phyloP scores from a whole-genome alignment of 2,888 invertebrate species.

The Tupiocoris notatus region DNA sequence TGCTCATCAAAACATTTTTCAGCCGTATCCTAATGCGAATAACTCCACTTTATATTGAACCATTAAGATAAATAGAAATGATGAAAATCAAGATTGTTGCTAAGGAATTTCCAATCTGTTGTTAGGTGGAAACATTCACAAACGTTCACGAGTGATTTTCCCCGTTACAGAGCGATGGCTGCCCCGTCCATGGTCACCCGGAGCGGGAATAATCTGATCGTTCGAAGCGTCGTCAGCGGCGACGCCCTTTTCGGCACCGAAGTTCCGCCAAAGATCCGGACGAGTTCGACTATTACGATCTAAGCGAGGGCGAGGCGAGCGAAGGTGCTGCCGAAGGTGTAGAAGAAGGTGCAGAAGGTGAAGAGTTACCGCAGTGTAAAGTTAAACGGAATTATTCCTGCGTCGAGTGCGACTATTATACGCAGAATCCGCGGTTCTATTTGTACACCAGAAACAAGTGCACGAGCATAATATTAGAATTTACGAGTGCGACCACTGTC shows the following conservation, averaged over 20 bases:
- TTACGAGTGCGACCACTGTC: slow-evolving; percentile 81
- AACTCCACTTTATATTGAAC: too few relatives aligned
- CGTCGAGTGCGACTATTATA: slow-evolving; percentile 72
- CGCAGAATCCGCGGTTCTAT: slow-evolving; percentile 79
- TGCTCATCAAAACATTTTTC: too few relatives aligned
- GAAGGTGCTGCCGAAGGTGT: slow-evolving; percentile 43
- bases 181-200: slow-evolving; percentile 67
- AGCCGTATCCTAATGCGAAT: too few relatives aligned
- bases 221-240: slow-evolving; percentile 64
- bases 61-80: too few relatives aligned
- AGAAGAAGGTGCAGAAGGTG: slow-evolving; percentile 52
- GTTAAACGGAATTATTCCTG: slow-evolving; percentile 82
- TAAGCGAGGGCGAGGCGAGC: slow-evolving; percentile 50
- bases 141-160: not conserved
- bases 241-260: slow-evolving; percentile 57
- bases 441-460: slow-evolving; percentile 74
- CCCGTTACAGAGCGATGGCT: slow-evolving; percentile 55
- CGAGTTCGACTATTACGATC: slow-evolving; percentile 21
- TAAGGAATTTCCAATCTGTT: too few relatives aligned
- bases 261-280: slow-evolving; percentile 49
- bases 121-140: not conserved
- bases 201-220: slow-evolving; percentile 62
- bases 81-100: too few relatives aligned
- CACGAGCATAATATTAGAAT: slow-evolving; percentile 79
- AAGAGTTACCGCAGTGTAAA: slow-evolving; percentile 74